These are phyloP conservation scores for Pristionchus maxplancki DNA, from an alignment of 2,888 invertebrate species.

Conservation along the genomic window DNA sequence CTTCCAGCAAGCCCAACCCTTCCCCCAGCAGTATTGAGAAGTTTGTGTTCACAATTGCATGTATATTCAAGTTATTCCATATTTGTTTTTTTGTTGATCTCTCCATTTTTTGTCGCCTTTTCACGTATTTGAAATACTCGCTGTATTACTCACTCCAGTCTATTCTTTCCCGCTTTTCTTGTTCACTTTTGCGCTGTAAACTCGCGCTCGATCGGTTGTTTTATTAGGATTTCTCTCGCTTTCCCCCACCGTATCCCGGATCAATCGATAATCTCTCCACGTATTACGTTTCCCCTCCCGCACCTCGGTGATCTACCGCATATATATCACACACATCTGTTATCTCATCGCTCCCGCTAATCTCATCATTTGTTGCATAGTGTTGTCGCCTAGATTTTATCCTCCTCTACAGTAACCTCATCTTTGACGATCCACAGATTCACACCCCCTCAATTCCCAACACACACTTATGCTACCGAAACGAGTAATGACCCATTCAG, in stretches of 20 bases:
- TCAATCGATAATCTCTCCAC: slow-evolving; percentile 23
- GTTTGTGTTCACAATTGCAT: background rate
- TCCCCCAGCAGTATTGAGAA: background rate
- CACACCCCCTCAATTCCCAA: background rate
- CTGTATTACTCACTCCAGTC: background rate
- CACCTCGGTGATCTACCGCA: slow-evolving; percentile 11
- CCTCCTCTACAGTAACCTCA: background rate
- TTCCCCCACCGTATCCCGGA: slow-evolving; percentile 34
- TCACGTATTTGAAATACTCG: background rate
- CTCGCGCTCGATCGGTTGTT: background rate
- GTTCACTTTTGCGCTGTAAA: slow-evolving; percentile 5
- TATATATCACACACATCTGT: background rate
- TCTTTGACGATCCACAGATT: background rate
- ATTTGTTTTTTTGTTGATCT: background rate
- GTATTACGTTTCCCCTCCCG: background rate
- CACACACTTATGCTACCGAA: slow-evolving; percentile 28
- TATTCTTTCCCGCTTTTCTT: background rate
- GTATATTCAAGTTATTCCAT: background rate
- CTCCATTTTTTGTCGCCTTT: background rate
- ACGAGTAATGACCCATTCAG: slow-evolving; percentile 9
- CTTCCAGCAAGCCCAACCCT: slow-evolving; percentile 7
- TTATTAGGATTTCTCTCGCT: background rate
- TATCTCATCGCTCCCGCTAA: background rate
- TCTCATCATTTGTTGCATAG: slow-evolving; percentile 6
- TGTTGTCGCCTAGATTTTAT: background rate